Percentiles rank a stretch among this genome's conserved stretches.
Conservation (phyloP, 2,888 invertebrate species). For the Balanococcus diminutus region DNA sequence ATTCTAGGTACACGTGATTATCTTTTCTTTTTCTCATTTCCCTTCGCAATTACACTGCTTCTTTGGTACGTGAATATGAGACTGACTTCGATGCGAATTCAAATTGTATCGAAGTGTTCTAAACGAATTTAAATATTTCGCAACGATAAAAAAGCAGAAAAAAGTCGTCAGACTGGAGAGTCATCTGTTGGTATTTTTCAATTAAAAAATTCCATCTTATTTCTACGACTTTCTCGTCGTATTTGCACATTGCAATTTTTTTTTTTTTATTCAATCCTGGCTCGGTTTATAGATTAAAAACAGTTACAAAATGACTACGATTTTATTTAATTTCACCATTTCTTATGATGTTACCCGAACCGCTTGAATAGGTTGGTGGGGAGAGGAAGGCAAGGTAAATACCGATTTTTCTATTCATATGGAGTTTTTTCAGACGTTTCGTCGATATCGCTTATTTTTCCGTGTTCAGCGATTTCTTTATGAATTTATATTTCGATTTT, state of each 20-base stretch:
- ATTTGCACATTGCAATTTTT: neutral
- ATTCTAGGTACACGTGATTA: neutral
- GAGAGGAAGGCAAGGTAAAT: too few relatives aligned
- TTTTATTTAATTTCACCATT: too few relatives aligned
- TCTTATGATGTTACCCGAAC: too few relatives aligned
- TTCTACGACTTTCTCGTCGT: neutral
- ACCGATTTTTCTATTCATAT: too few relatives aligned
- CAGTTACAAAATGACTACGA: too few relatives aligned
- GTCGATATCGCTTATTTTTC: too few relatives aligned
- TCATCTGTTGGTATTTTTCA: neutral
- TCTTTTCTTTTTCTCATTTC: too few relatives aligned
- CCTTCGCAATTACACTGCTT: neutral
- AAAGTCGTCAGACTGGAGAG: neutral
- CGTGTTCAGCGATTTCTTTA: too few relatives aligned
- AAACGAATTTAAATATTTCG: neutral
- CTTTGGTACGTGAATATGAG: neutral
- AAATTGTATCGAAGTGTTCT: neutral
- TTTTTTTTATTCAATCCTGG: neutral
- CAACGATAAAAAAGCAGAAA: neutral
- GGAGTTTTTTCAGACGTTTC: too few relatives aligned
- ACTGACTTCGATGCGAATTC: neutral
- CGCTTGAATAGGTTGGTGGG: too few relatives aligned
- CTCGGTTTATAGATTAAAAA: too few relatives aligned
- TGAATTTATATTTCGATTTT: too few relatives aligned
- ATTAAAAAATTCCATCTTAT: neutral